Conservation (phyloP, 2,888 invertebrate species). For the Cryptus armator region DNA sequence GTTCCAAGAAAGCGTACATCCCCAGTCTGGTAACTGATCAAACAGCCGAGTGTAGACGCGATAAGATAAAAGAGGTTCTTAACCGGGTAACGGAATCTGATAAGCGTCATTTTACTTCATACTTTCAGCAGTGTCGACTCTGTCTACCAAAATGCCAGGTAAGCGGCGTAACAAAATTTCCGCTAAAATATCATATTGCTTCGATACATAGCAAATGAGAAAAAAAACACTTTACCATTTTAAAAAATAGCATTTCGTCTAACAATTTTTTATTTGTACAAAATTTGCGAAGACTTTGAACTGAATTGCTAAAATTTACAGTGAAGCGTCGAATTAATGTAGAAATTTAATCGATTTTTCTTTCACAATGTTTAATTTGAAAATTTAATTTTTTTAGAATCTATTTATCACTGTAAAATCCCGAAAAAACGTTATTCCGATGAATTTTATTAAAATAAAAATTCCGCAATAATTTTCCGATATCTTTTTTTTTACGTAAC, state of each 20-base stretch:
- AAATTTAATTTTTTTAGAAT: no score
- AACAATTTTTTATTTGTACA: no score
- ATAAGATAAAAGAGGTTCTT: constrained; percentile 78
- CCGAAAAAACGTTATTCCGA: no score
- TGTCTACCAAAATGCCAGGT: constrained; percentile 75
- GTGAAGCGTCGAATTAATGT: no score
- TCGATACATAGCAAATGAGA: neutral
- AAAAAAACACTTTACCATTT: neutral
- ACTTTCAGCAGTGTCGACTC: constrained; percentile 48
- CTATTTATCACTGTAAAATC: no score
- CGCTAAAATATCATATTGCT: neutral
- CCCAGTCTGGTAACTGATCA: constrained; percentile 58
- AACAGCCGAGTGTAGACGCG: constrained; percentile 67
- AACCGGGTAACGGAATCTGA: constrained; percentile 68
- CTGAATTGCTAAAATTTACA: no score
- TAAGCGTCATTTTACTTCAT: constrained; percentile 71
- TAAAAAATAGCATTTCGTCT: neutral
- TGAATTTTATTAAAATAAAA: neutral
- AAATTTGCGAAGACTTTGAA: no score
- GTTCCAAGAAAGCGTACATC: constrained; percentile 2
- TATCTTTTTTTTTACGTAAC: neutral
- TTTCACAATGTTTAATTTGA: no score
- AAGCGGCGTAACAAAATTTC: constrained; percentile 46
- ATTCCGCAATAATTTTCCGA: neutral
- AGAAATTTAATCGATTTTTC: no score